Evolutionary conservation across 2,797 vertebrate genomes (phyloP), one percentile per base, ranked within the genome.

Genomic region (Periophthalmus magnuspinnatus): DNA sequence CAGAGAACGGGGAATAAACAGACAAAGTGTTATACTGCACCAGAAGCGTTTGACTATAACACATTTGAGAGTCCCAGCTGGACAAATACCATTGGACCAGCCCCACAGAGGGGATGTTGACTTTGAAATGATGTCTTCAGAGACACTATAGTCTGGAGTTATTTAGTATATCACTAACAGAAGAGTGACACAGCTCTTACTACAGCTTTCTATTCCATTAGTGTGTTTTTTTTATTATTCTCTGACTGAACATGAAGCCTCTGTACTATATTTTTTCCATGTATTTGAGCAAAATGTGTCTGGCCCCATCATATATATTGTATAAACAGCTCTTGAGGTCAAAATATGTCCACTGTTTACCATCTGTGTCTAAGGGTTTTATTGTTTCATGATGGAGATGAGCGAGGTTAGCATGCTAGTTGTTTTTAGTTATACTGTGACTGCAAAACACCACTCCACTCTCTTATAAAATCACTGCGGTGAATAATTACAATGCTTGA

Each of bases 181-280:
- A n/a, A 14, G 11, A 28, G 21, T 5, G 24, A 16, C 9, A 14
- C 21, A 28, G 54, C 11, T 13, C 54, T 56, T 1, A 56, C 54
- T 28, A 28, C 22, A 56, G 10, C 22, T 28, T 56, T 56, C 21
- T 56, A 6, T 57, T 57, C 55, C 11, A 0, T 57, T 32, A 32
- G 11, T 57, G 24, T 57, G 22, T 13, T 73, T 73, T 67, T 75
- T n/a, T n/a, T n/a, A n/a, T 13, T 34, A 59, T 61, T 34, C 22
- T 22, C 34, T 71, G 32, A 70, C 68, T 72, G 64, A 71, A 59
- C n/a, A 22, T 38, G 0, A 21, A 70, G 36, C 33, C 22, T 10
- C 36, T 10, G 9, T 38, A 38, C 9, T 10, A 38, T 3, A 41
- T 13, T 41, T 41, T 41, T 41, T n/a, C 38, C 11, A 13, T 41